Evolutionary conservation across 30 jellyfish, hydroid and myxozoan genomes (phyloP).

Genomic region (Phacellophora camtschatica): DNA sequence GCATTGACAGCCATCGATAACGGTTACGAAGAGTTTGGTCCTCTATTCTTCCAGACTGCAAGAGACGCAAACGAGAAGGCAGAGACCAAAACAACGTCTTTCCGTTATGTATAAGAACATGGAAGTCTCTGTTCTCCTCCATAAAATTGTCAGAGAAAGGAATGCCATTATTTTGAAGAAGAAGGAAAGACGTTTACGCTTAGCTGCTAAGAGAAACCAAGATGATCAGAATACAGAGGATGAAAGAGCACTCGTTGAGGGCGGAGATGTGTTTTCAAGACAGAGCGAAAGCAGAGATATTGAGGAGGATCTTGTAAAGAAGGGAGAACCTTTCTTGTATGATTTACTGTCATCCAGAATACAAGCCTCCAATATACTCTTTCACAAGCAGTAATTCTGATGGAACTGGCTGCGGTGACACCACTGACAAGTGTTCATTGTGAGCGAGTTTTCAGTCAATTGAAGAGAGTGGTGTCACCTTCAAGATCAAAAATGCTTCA

Average conservation of each 20-base stretch:
- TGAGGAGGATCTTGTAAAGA: background rate
- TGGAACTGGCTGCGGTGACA: no score
- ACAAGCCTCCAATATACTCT: background rate
- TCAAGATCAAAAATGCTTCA: no score
- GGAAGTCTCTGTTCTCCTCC: no score
- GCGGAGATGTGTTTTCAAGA: background rate
- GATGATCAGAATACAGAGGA: no score
- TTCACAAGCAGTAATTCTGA: background rate
- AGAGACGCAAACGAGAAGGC: constrained; percentile 1
- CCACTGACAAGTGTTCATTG: no score
- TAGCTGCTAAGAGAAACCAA: background rate
- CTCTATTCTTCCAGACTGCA: background rate
- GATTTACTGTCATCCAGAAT: background rate
- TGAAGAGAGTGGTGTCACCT: no score
- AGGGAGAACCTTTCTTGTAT: background rate
- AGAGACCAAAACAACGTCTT: background rate
- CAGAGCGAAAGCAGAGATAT: background rate
- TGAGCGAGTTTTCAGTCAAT: no score
- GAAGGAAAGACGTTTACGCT: background rate
- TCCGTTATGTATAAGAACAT: background rate
- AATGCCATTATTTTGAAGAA: background rate
- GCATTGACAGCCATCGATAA: background rate
- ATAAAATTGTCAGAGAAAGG: background rate
- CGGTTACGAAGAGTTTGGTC: constrained; percentile 12
- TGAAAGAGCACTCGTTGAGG: background rate